Conservation (phyloP, 2,888 invertebrate genomes). For the Acrobasis suavella region DNA sequence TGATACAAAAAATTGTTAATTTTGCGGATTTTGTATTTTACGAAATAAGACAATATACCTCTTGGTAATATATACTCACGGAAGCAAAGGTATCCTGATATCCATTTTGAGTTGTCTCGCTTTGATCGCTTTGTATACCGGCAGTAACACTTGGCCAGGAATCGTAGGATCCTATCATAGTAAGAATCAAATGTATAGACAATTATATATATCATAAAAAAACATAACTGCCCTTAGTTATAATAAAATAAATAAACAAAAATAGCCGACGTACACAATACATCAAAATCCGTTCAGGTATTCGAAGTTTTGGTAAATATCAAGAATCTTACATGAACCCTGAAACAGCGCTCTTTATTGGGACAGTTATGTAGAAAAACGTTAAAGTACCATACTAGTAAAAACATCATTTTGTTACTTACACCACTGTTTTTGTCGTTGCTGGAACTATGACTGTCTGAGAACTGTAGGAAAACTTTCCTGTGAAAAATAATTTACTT, state of each 20-base stretch:
- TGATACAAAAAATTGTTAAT: no score
- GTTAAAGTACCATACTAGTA: no score
- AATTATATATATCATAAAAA: no score
- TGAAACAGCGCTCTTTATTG: no score
- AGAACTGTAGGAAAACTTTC: slow-evolving; percentile 87
- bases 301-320: no score
- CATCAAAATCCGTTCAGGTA: no score
- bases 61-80: slow-evolving; percentile 66
- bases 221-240: no score
- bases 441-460: slow-evolving; percentile 48
- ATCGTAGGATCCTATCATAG: slow-evolving; percentile 65
- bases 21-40: no score
- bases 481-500: slow-evolving; percentile 57
- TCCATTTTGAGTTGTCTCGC: slow-evolving; percentile 82
- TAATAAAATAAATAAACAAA: no score
- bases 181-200: slow-evolving; percentile 5
- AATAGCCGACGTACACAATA: no score
- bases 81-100: slow-evolving; percentile 79
- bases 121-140: slow-evolving; percentile 89
- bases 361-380: no score
- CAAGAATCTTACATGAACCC: no score
- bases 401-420: slow-evolving; percentile 37
- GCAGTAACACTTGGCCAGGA: slow-evolving; percentile 84
- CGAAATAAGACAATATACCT: neutral
- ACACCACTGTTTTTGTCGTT: slow-evolving; percentile 55